A percentile compares a stretch with the other conserved stretches of the same genome.
phyloP scores from a whole-genome alignment of 1,140 invertebrate genomes.

The Aethina tumida region DNA sequence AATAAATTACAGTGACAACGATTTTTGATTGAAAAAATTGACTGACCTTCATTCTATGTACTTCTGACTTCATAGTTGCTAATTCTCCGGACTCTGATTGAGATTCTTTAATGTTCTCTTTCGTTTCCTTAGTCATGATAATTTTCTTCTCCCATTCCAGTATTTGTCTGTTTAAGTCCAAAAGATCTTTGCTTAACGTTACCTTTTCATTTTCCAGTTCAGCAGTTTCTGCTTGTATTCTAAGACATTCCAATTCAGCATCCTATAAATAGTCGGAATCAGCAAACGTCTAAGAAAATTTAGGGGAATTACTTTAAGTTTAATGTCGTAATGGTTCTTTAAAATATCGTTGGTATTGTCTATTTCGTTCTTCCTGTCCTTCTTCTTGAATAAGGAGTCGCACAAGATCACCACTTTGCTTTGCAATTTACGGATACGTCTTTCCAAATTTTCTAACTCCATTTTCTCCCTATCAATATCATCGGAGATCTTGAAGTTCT shows the following conservation, averaged over 20 bases:
- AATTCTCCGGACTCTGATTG: constrained; percentile 57
- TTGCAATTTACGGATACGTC: constrained; percentile 47
- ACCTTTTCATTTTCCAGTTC: constrained; percentile 55
- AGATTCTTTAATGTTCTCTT: constrained; percentile 53
- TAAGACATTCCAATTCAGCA: constrained; percentile 51
- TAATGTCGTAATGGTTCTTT: constrained; percentile 30
- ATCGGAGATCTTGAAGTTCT: constrained; percentile 54
- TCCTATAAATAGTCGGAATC: constrained; percentile 38
- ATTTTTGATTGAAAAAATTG: constrained; percentile 3
- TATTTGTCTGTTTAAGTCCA: constrained; percentile 53
- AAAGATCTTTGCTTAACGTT: constrained; percentile 47
- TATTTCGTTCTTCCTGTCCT: constrained; percentile 46
- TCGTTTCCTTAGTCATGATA: constrained; percentile 57
- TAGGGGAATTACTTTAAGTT: constrained; percentile 12
- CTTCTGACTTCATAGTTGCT: constrained; percentile 64
- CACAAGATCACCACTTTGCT: constrained; percentile 50
- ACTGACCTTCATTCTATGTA: constrained; percentile 68
- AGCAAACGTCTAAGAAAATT: constrained; percentile 3
- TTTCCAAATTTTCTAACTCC: constrained; percentile 45
- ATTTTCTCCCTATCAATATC: constrained; percentile 47
- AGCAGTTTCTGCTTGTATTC: constrained; percentile 55
- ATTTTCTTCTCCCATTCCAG: constrained; percentile 73
- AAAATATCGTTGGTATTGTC: constrained; percentile 48
- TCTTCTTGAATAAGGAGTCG: constrained; percentile 46
- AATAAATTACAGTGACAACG: background rate